Base-by-base conservation (phyloP, 2,888 invertebrate species). In the Zeuzera pyrina region DNA sequence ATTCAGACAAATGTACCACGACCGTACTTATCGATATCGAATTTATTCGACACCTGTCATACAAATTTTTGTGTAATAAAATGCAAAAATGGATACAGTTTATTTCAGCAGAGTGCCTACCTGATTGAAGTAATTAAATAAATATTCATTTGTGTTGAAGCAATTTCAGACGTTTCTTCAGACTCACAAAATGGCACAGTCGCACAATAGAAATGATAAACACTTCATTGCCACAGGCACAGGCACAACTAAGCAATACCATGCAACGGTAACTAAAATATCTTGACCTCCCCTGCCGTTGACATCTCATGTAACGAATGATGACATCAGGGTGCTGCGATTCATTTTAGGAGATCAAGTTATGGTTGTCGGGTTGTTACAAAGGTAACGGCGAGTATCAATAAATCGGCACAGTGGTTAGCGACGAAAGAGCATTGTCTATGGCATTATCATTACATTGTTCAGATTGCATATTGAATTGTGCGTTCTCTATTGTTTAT, bases 381-480 rank as follows among this genome's bases (percentile, higher is more conserved):
- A 59, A 58, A 72, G 70, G 68, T 68, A 68, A 70, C 70, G 72
- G 23, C 59, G 61, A 61, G 57, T 65, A 70, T 71, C 72, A 68
- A 79, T 77, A 79, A 78, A 79, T 81, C 64, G 72, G 63, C 61
- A 71, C 65, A 59, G 77, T 79, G 72, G 74, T 77, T 73, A 76
- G 57, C 79, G 78, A 79, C 78, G 79, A 77, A 77, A 74, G 71
- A 55, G 66, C 69, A 77, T 77, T 79, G 79, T 74, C 62, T 76
- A 60, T 63, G 59, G 58, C 54, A 72, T 70, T 67, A 76, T 73
- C 70, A 70, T 72, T 74, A 77, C 68, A 79, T 81, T 81, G 79
- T 78, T 78, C 71, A 55, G 63, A 66, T 67, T 66, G 78, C 72
- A 77, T 78, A 78, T 81, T 81, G 76, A 78, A 78, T 76, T 76